Percentiles rank a stretch among this genome's conserved stretches.
Conservation (phyloP, 2,888 invertebrate species). For the Dichetophora obliterata region DNA sequence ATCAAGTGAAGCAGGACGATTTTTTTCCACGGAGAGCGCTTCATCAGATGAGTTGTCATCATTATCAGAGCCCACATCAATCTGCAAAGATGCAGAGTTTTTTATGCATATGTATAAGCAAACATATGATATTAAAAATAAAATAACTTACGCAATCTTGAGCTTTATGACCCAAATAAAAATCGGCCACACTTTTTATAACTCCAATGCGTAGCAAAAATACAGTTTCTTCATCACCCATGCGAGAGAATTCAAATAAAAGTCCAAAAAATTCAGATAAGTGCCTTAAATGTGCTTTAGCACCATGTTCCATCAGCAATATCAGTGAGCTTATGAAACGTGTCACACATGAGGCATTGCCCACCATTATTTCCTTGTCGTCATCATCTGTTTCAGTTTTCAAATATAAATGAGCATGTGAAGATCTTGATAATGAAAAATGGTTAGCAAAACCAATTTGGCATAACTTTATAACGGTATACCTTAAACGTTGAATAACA, state of each 20-base stretch:
- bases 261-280: constrained; percentile 94
- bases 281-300: constrained; percentile 87
- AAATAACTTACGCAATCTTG: constrained; percentile 76
- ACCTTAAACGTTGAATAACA: constrained; percentile 91
- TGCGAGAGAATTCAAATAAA: constrained; percentile 92
- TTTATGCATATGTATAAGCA: background rate
- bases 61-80: constrained; percentile 69
- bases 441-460: background rate
- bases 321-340: constrained; percentile 91
- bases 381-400: constrained; percentile 72
- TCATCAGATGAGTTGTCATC: constrained; percentile 72
- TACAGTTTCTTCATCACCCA: constrained; percentile 93
- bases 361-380: constrained; percentile 73
- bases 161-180: constrained; percentile 87
- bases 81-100: constrained; percentile 51
- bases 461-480: constrained; percentile 44
- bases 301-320: constrained; percentile 88
- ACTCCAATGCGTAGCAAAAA: constrained; percentile 89
- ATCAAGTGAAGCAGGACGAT: constrained; percentile 90
- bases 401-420: constrained; percentile 75
- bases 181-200: constrained; percentile 90
- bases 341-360: constrained; percentile 90
- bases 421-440: constrained; percentile 67
- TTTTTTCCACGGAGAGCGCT: constrained; percentile 75
- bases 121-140: background rate